Percentiles rank a stretch among this genome's conserved stretches.
phyloP scores from a whole-genome alignment of 2,113 vertebrate genomes.

The Agapornis roseicollis region DNA sequence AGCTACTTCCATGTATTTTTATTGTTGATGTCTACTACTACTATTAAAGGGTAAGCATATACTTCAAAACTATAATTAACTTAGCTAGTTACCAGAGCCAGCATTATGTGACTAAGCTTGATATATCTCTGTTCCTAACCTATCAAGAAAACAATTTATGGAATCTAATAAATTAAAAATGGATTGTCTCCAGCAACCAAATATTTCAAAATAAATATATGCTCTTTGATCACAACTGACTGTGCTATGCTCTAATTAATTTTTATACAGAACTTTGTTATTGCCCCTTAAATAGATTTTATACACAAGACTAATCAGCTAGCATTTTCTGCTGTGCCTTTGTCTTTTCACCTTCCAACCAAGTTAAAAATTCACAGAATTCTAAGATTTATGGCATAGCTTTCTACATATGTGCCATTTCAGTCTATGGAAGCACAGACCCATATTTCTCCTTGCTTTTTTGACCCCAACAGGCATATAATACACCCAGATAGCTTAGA shows the following conservation, averaged over 20 bases:
- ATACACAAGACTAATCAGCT: conserved; percentile 51
- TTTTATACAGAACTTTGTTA: conserved; percentile 55
- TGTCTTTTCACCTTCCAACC: conserved; percentile 46
- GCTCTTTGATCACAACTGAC: conserved; percentile 60
- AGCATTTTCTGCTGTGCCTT: conserved; percentile 40
- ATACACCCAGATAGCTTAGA: neutral
- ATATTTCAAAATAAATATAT: conserved; percentile 53
- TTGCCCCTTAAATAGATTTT: conserved; percentile 34
- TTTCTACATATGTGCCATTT: neutral
- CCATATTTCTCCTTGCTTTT: conserved; percentile 8
- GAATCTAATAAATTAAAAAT: conserved; percentile 69
- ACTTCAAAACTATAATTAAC: conserved; percentile 52
- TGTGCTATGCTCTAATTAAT: conserved; percentile 59
- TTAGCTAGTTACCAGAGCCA: conserved; percentile 54
- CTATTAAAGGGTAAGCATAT: conserved; percentile 28
- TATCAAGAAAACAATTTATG: conserved; percentile 68
- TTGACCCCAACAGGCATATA: neutral
- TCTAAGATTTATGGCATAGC: conserved; percentile 24
- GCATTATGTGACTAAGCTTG: conserved; percentile 50
- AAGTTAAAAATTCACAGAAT: conserved; percentile 65
- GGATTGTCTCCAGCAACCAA: conserved; percentile 51
- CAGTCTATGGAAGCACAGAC: neutral
- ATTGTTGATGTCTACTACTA: neutral
- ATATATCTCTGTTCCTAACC: conserved; percentile 47
- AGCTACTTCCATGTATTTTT: neutral